Conservation (phyloP, 2,888 invertebrate genomes). For the Lysandra coridon region DNA sequence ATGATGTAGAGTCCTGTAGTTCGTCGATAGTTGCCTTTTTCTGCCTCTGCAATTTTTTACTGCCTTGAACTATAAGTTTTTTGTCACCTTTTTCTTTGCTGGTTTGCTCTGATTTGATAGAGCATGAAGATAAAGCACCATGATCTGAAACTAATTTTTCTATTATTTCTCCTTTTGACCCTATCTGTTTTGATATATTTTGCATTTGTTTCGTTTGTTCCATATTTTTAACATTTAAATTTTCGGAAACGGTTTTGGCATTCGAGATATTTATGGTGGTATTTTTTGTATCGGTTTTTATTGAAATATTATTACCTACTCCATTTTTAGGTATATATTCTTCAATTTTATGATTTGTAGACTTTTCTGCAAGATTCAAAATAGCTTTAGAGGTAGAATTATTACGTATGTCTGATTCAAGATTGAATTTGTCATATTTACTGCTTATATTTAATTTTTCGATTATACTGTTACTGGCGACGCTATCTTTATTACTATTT, state of each 20-base stretch:
- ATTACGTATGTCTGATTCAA: slow-evolving; percentile 4
- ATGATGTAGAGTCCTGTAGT: neutral
- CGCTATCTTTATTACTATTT: slow-evolving; percentile 20
- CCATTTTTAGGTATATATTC: neutral
- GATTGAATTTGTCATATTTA: slow-evolving; percentile 5
- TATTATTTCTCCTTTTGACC: neutral
- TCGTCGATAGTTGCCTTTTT: slow-evolving; percentile 49
- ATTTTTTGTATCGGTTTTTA: neutral
- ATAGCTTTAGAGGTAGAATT: slow-evolving; percentile 24
- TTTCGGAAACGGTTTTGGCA: neutral
- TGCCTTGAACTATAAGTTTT: slow-evolving; percentile 38
- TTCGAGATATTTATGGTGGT: neutral
- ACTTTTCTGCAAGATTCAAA: slow-evolving; percentile 15
- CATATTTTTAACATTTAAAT: slow-evolving; percentile 4
- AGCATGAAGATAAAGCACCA: neutral
- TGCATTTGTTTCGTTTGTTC: neutral
- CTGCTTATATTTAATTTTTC: slow-evolving; percentile 33
- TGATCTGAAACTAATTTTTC: neutral
- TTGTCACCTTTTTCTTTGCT: slow-evolving; percentile 35
- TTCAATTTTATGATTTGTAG: neutral
- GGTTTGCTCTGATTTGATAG: slow-evolving; percentile 27
- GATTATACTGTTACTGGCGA: slow-evolving; percentile 24
- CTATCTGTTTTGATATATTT: neutral
- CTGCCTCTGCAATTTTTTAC: slow-evolving; percentile 55
- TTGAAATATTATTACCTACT: neutral